Evolutionary conservation across 2,888 invertebrate species (phyloP), one percentile per base, ranked within the genome.

Genomic region (Tromatobia lineatoria): DNA sequence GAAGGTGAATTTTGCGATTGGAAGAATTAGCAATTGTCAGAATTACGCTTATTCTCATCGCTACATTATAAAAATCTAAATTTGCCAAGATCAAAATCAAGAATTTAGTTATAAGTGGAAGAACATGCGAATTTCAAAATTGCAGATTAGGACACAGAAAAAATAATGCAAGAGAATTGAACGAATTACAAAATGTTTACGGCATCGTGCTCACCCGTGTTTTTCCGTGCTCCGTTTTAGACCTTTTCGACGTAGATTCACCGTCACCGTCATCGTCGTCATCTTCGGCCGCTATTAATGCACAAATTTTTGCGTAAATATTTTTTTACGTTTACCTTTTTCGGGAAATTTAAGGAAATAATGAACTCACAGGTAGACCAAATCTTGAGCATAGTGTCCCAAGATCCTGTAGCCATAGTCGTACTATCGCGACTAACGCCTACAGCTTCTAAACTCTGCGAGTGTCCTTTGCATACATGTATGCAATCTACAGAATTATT

Each of bases 311-410:
- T 57, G 7, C 23, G 10, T 71, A 15, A 20, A n/a, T 15, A 61
- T 47, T 23, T 42, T 69, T 70, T 34, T n/a, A n/a, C n/a, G 34
- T 18, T 34, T 52, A 57, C 76, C 70, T 61, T 42, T 38, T n/a
- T 34, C 8, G 6, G 11, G 3, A n/a, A 73, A 54, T 80, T 59
- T 23, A n/a, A 59, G 15, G 29, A 23, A 25, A 3, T 2, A 25
- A 57, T 59, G 3, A 52, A 93, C 94, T 94, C 93, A 96, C 96
- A 95, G 20, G 97, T 95, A 73, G 97, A 97, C 99, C 99, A 99
- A 86, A 99, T 95, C 94, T 98, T 98, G 8, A 99, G 94, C 95
- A 97, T 96, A 54, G 96, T 97, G 92, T 99, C 99, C 98, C 98
- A 99, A 64, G 98, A 97, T 38, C 98, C 99, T 7, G 98, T 98